phyloP scores from a whole-genome alignment of 37 sponge, comb jelly and placozoan species.

The Dysidea cf. avara region DNA sequence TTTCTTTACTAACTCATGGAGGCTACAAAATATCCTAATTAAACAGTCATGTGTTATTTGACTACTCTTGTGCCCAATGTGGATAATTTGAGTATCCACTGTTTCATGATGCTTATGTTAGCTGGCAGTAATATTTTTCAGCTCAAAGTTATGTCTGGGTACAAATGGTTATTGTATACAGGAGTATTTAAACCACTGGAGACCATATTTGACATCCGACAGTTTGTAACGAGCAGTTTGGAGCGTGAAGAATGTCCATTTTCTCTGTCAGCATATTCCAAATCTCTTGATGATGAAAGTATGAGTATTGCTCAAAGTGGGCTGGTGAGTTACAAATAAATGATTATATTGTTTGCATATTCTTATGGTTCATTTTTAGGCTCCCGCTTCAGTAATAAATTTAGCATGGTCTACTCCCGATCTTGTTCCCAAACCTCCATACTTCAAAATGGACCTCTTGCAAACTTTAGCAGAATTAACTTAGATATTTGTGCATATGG shows the following conservation, averaged over 20 bases:
- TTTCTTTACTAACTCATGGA: too few species aligned
- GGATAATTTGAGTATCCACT: too few species aligned
- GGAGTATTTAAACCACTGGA: slow-evolving; percentile 74
- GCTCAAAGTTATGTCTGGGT: too few species aligned
- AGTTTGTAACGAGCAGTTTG: slow-evolving; percentile 36
- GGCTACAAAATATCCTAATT: too few species aligned
- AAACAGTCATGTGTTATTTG: too few species aligned
- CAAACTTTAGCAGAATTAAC: too few species aligned
- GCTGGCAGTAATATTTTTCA: too few species aligned
- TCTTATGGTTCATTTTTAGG: slow-evolving; percentile 20
- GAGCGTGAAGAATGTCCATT: slow-evolving; percentile 15
- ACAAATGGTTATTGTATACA: too few species aligned
- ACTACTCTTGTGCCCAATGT: too few species aligned
- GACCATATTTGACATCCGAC: slow-evolving; percentile 48
- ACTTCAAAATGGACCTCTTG: slow-evolving; percentile 14
- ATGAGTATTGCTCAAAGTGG: slow-evolving; percentile 45
- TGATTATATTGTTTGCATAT: neutral
- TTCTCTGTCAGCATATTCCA: slow-evolving; percentile 39
- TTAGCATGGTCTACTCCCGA: slow-evolving; percentile 39
- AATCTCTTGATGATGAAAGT: slow-evolving; percentile 33
- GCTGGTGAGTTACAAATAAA: slow-evolving; percentile 43
- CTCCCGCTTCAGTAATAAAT: slow-evolving; percentile 65
- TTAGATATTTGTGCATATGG: too few species aligned
- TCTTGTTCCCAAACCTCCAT: slow-evolving; percentile 25
- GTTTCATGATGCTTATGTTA: too few species aligned